Conservation (phyloP, 2,113 vertebrate genomes). For the Oryzias javanicus region DNA sequence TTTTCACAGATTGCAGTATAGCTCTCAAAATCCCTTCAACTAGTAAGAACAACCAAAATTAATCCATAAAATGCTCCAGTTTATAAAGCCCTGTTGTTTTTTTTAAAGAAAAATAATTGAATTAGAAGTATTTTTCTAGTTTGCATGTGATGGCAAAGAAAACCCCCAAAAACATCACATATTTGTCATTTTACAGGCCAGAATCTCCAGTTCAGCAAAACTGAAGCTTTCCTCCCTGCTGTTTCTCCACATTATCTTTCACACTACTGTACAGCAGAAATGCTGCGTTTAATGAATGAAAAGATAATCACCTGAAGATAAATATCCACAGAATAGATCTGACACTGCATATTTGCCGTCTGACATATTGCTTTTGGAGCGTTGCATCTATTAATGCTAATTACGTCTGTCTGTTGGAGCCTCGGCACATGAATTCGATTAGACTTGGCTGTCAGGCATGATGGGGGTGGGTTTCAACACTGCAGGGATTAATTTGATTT, state of each 20-base stretch:
- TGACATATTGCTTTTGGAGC: slow-evolving; percentile 8
- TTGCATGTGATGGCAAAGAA: too few species aligned
- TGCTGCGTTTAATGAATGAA: neutral
- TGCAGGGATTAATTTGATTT: slow-evolving; percentile 36
- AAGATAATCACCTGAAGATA: neutral
- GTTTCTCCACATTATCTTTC: neutral
- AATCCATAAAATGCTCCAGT: too few species aligned
- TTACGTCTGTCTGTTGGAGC: slow-evolving; percentile 10
- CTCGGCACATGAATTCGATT: slow-evolving; percentile 26
- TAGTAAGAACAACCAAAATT: too few species aligned
- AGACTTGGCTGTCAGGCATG: slow-evolving; percentile 20
- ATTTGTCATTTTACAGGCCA: too few species aligned
- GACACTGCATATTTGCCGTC: slow-evolving; percentile 2
- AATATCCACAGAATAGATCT: neutral
- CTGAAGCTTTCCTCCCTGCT: too few species aligned
- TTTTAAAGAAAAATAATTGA: too few species aligned
- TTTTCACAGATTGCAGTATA: too few species aligned
- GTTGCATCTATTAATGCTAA: slow-evolving; percentile 19
- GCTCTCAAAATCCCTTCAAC: too few species aligned
- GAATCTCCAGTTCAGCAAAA: too few species aligned
- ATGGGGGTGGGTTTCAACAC: slow-evolving; percentile 8
- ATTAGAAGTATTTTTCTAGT: too few species aligned
- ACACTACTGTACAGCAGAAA: neutral
- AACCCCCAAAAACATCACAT: too few species aligned
- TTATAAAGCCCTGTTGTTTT: too few species aligned